Conservation (phyloP, 2,888 invertebrate genomes). For the Oscheius sp. region DNA sequence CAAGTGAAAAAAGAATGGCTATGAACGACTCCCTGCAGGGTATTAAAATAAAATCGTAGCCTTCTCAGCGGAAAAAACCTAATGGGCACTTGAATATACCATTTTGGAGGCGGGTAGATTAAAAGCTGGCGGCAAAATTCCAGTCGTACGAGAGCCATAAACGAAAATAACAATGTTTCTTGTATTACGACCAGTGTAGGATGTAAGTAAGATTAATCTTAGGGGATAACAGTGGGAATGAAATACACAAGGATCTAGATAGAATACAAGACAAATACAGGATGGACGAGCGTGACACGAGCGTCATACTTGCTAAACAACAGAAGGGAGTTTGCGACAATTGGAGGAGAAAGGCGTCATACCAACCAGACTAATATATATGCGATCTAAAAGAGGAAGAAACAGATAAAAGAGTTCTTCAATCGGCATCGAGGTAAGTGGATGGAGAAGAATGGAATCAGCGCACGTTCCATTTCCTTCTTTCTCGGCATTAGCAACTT, state of each 20-base stretch:
- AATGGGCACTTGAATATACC: constrained; percentile 8
- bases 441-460: background rate
- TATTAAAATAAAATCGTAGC: background rate
- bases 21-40: too few relatives aligned
- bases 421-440: background rate
- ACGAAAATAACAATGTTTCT: background rate
- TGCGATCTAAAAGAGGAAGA: background rate
- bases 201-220: constrained; percentile 2
- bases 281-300: constrained; percentile 29
- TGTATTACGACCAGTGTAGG: constrained; percentile 10
- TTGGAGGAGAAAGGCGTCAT: background rate
- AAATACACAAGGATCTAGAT: constrained; percentile 19
- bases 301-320: constrained; percentile 15
- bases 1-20: background rate
- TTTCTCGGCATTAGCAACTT: constrained; percentile 10
- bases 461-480: constrained; percentile 19
- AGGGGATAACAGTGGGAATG: constrained; percentile 7
- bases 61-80: background rate
- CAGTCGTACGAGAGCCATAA: constrained; percentile 18
- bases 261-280: constrained; percentile 23
- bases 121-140: constrained; percentile 25
- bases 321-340: constrained; percentile 10
- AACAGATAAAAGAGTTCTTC: constrained; percentile 16
- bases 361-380: background rate
- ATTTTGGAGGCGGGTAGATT: constrained; percentile 17